A percentile compares a stretch with the other conserved stretches of the same genome.
These are phyloP conservation scores for Coptodon bakossiorum DNA, from an alignment of 2,113 vertebrate genomes.

Conservation along the genomic window DNA sequence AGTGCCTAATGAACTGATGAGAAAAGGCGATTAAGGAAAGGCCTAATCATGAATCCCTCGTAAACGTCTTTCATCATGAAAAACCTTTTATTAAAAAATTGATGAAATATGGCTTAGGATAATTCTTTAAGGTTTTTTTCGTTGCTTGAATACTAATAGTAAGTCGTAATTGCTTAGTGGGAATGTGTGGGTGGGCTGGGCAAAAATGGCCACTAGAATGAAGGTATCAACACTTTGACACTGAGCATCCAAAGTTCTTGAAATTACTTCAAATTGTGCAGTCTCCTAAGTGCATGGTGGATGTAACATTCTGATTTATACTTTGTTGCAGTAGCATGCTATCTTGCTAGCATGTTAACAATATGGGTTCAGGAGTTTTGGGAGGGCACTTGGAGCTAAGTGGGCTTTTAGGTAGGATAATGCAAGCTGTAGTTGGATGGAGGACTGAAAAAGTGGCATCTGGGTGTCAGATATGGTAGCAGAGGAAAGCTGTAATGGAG, in stretches of 20 bases:
- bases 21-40: not conserved
- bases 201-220: not conserved
- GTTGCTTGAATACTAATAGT: accelerated
- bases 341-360: not conserved
- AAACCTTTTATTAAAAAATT: not conserved
- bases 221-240: accelerated
- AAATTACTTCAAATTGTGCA: not conserved
- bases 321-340: not conserved
- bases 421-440: not conserved
- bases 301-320: not conserved
- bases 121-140: not conserved
- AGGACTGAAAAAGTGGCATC: not conserved
- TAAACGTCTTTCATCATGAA: not conserved
- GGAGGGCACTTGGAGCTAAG: not conserved
- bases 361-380: not conserved
- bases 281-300: not conserved
- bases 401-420: not conserved
- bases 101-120: accelerated
- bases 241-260: not conserved
- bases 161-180: not conserved
- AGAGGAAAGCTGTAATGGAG: not conserved
- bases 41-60: not conserved
- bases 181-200: not conserved
- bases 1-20: not conserved
- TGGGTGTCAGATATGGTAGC: not conserved